Evolutionary conservation across 37 sponge, comb jelly and placozoan genomes (phyloP).

Genomic region (Cliona cf. orientalis): DNA sequence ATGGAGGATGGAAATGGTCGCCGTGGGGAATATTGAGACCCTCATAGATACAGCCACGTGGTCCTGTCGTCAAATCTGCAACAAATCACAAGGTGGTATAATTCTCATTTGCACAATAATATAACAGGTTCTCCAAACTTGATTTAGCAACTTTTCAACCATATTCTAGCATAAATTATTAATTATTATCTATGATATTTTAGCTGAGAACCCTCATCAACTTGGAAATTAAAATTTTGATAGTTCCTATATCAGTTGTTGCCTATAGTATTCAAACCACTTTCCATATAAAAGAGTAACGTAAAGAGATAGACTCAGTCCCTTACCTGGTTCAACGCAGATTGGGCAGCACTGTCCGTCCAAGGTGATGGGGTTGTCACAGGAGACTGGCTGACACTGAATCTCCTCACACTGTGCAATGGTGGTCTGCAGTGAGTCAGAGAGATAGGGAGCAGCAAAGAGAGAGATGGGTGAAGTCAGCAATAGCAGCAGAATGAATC

Average conservation of each 20-base stretch:
- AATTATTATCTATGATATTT: too few relatives aligned
- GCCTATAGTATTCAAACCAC: too few relatives aligned
- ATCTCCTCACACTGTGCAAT: slow-evolving; percentile 43
- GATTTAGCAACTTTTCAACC: too few relatives aligned
- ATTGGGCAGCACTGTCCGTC: slow-evolving; percentile 44
- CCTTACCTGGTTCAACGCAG: slow-evolving; percentile 10
- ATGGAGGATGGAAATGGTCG: slow-evolving; percentile 34
- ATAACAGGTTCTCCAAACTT: too few relatives aligned
- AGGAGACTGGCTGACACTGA: slow-evolving; percentile 23
- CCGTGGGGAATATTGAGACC: slow-evolving; percentile 18
- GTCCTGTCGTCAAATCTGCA: neutral
- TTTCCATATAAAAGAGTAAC: too few relatives aligned
- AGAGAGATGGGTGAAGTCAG: neutral
- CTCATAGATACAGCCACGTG: slow-evolving; percentile 5
- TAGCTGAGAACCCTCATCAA: too few relatives aligned
- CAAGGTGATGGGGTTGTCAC: slow-evolving; percentile 10
- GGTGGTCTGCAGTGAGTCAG: slow-evolving; percentile 18
- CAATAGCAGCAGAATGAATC: neutral
- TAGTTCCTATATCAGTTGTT: too few relatives aligned
- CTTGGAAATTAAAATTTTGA: neutral
- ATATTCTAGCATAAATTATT: too few relatives aligned
- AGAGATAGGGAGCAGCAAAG: neutral
- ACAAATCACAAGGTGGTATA: neutral
- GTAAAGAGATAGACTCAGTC: too few relatives aligned
- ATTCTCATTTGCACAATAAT: too few relatives aligned